A percentile compares a stretch with the other conserved stretches of the same genome.
Conservation (phyloP, 1,140 invertebrate species). For the Bradynema listronoti region DNA sequence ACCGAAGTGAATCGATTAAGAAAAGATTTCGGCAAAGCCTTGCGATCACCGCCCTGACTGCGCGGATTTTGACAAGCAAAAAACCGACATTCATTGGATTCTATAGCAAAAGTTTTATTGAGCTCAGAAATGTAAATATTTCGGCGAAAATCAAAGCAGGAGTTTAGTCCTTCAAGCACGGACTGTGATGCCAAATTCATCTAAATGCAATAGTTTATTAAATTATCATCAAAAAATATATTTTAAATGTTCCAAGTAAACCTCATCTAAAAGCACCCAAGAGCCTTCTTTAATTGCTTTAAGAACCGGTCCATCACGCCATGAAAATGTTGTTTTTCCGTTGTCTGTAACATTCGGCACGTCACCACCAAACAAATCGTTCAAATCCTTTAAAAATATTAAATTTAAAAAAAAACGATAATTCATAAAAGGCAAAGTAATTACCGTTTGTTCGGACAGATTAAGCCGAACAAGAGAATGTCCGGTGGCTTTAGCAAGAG, state of each 20-base stretch:
- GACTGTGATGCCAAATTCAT: conserved; percentile 95
- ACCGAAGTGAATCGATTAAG: conserved; percentile 94
- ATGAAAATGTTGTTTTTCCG: conserved; percentile 76
- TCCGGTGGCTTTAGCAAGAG: conserved; percentile 77
- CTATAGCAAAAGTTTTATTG: conserved; percentile 73
- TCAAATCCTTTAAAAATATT: conserved; percentile 69
- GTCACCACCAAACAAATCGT: conserved; percentile 95
- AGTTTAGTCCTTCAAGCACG: conserved; percentile 93
- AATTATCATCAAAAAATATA: conserved; percentile 6
- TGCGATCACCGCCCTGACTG: conserved; percentile 85
- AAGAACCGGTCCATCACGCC: conserved; percentile 89
- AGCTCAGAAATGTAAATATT: conserved; percentile 93
- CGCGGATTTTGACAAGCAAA: conserved; percentile 98
- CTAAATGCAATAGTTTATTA: conserved; percentile 49
- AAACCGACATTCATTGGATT: conserved; percentile 68
- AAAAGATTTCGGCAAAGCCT: conserved; percentile 91
- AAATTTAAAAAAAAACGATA: neutral
- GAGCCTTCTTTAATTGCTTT: conserved; percentile 80
- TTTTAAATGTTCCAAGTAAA: conserved; percentile 37
- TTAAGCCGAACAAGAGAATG: conserved; percentile 81
- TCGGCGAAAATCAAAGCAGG: conserved; percentile 91
- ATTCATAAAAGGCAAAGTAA: conserved; percentile 18
- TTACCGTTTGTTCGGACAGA: conserved; percentile 91
- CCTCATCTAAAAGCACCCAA: conserved; percentile 96
- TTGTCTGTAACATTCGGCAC: conserved; percentile 76